Conservation (phyloP, 2,888 invertebrate genomes). For the Himalopsyche kuldschensis region DNA sequence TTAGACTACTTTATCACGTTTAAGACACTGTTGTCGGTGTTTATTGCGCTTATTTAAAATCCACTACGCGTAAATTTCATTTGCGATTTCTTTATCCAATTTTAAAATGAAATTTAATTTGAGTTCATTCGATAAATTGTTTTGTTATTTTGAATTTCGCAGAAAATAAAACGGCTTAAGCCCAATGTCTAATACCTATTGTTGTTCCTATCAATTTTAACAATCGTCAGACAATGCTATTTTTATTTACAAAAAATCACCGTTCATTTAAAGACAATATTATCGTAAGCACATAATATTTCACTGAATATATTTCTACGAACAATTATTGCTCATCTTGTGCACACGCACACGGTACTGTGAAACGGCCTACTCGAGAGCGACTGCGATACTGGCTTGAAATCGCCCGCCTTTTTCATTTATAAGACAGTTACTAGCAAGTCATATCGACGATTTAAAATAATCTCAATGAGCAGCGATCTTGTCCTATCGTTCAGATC, state of each 20-base stretch:
- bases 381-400: not conserved
- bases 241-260: not conserved
- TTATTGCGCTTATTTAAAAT: too few relatives aligned
- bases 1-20: too few relatives aligned
- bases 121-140: not conserved
- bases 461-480: conserved; percentile 2
- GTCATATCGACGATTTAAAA: not conserved
- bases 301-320: not conserved
- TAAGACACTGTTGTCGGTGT: too few relatives aligned
- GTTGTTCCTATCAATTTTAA: not conserved
- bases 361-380: not conserved
- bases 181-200: not conserved
- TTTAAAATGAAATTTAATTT: too few relatives aligned
- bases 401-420: not conserved
- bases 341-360: not conserved
- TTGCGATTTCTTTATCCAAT: too few relatives aligned
- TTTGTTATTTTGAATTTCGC: not conserved
- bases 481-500: conserved; percentile 14
- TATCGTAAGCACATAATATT: not conserved
- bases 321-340: not conserved
- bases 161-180: not conserved
- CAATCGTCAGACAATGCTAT: not conserved
- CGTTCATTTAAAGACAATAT: not conserved
- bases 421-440: not conserved
- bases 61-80: too few relatives aligned